Base-by-base conservation (phyloP, 2,113 vertebrate genomes). In the Notothenia rossii region DNA sequence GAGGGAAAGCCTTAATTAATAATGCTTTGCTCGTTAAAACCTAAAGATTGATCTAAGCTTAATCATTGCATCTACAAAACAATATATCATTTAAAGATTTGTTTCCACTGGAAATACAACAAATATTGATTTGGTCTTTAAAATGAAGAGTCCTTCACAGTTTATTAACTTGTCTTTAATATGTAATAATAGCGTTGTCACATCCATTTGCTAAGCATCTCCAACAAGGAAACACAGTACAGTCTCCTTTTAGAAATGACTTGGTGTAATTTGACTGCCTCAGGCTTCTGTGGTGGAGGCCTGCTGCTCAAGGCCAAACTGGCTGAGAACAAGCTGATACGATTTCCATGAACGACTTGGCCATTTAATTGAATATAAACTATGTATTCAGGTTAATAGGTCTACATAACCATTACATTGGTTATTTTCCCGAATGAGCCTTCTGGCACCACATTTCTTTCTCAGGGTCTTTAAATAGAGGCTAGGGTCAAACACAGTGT, bases 261-360 rank as follows among this genome's bases (percentile, higher is more conserved):
- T 45, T 61, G 45, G 10, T 25, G 70, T 58, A 56, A 73, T 59
- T 33, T 17, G 45, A 61, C 46, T 29, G 62, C 76, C 63, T 67
- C 61, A 36, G 50, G 66, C 22, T 18, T 20, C 7, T 12, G 17
- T 10, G 3, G 7, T 55, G 36, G 55, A 79, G 62, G 51, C 74
- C 54, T 48, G 59, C 55, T 50, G 72, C 85, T 76, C 40, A 67
- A 83, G 72, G 83, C 60, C 20, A 62, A 40, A 22, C 43, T 9
- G 18, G 25, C 22, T 46, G 50, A 58, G 49, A 77, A 73, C 13
- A 11, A 77, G 54, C 56, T 46, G 40, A 61, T 36, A 25, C 20
- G 11, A 62, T 46, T 78, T 33, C 13, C 20, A 54, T 43, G 10
- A 43, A 18, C 20, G 53, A 10, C 59, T n/a, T 61, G 18, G 61